Conservation (phyloP, 2,888 invertebrate species). For the Melinopterus prodromus region DNA sequence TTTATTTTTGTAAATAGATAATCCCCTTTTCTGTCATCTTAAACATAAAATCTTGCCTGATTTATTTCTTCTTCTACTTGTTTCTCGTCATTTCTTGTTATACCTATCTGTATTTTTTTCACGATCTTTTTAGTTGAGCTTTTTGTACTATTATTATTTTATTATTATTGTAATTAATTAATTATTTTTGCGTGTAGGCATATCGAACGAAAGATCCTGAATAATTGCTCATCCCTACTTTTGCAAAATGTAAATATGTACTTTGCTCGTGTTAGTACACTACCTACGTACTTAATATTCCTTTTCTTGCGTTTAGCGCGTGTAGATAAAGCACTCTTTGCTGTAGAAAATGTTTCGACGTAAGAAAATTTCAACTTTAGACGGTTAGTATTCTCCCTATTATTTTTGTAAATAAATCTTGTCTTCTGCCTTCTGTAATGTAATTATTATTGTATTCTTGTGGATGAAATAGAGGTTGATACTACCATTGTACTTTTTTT, state of each 20-base stretch:
- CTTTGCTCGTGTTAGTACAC: constrained; percentile 9
- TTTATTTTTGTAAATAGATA: constrained; percentile 32
- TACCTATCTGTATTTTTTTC: neutral
- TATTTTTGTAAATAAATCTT: constrained; percentile 21
- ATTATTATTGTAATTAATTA: constrained; percentile 15
- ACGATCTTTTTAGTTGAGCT: neutral
- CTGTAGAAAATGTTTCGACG: neutral
- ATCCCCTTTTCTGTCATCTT: constrained; percentile 22
- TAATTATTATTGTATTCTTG: constrained; percentile 23
- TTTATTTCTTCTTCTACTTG: neutral
- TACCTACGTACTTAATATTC: constrained; percentile 12
- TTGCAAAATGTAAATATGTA: constrained; percentile 21
- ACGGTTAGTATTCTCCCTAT: constrained; percentile 11
- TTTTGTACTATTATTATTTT: constrained; percentile 20
- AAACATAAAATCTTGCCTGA: constrained; percentile 25
- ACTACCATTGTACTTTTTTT: constrained; percentile 9
- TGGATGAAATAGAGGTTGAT: constrained; percentile 26
- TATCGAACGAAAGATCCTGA: constrained; percentile 33
- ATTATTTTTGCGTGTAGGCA: constrained; percentile 21
- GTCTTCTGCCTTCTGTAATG: neutral
- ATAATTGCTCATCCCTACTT: constrained; percentile 36
- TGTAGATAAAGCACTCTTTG: constrained; percentile 17
- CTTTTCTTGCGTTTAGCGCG: neutral
- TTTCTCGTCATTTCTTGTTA: neutral
- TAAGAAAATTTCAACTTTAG: constrained; percentile 14